phyloP scores from a whole-genome alignment of 1,140 invertebrate species.

The Lepidurus packardi region DNA sequence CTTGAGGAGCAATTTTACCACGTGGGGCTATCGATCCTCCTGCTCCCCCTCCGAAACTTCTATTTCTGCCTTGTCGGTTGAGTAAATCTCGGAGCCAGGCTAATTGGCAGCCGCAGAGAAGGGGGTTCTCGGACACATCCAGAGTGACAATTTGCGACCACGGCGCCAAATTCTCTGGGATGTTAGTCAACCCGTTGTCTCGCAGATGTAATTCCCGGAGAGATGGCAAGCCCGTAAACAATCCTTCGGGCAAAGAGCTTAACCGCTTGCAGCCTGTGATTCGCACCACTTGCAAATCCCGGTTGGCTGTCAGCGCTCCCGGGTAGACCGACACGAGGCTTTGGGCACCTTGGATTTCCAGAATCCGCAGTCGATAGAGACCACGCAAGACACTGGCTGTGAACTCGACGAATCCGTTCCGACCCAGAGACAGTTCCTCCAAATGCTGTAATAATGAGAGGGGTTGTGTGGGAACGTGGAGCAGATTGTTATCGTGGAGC shows the following conservation, averaged over 20 bases:
- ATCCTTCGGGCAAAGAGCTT: constrained; percentile 61
- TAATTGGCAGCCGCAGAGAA: constrained; percentile 71
- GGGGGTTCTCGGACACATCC: constrained; percentile 73
- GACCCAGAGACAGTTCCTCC: constrained; percentile 71
- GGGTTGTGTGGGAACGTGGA: constrained; percentile 65
- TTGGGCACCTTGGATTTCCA: constrained; percentile 69
- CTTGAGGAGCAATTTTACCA: not conserved
- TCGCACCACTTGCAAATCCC: constrained; percentile 69
- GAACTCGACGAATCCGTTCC: constrained; percentile 50
- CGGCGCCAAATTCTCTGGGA: constrained; percentile 66
- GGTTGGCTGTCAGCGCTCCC: constrained; percentile 68
- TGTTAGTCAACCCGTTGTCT: constrained; percentile 66
- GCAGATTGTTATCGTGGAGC: constrained; percentile 69
- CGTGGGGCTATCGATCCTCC: not conserved
- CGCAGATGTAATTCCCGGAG: constrained; percentile 63
- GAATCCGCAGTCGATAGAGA: constrained; percentile 62
- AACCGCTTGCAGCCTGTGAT: constrained; percentile 70
- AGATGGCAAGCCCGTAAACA: constrained; percentile 68
- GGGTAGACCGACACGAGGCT: constrained; percentile 62
- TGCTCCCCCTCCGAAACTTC: constrained; percentile 24
- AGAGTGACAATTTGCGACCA: constrained; percentile 69
- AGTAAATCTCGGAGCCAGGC: constrained; percentile 68
- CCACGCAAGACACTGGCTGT: constrained; percentile 63
- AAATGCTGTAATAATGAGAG: constrained; percentile 62
- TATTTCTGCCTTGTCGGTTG: constrained; percentile 27